Percentiles rank a stretch among this genome's conserved stretches.
phyloP scores from a whole-genome alignment of 2,797 vertebrate species.

The Sarcophilus harrisii region DNA sequence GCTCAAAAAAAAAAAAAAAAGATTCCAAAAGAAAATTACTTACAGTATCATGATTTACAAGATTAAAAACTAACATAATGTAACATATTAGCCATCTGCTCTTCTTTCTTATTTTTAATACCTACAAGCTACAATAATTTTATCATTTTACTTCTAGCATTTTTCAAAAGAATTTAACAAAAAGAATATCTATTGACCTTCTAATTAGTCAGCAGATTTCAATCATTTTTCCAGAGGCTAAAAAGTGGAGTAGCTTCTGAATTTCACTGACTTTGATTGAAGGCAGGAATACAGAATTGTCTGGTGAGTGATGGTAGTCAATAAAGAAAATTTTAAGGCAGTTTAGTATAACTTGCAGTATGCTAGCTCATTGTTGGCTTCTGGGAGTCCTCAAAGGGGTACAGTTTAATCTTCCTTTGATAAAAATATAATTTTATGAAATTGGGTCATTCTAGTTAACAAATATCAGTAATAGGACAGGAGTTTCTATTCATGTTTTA shows the following conservation, averaged over 20 bases:
- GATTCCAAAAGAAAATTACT: not conserved
- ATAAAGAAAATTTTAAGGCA: not conserved
- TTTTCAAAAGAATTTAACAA: constrained; percentile 59
- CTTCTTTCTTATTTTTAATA: not conserved
- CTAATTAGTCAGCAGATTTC: constrained; percentile 77
- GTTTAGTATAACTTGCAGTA: not conserved
- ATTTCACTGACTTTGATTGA: constrained; percentile 77
- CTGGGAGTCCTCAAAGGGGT: constrained; percentile 27
- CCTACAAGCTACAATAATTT: constrained; percentile 43
- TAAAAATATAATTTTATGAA: constrained; percentile 30
- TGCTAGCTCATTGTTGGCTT: not conserved
- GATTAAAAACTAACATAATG: not conserved
- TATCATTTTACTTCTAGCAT: constrained; percentile 46
- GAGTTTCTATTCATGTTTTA: not conserved
- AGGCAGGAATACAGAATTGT: constrained; percentile 52
- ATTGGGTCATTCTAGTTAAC: not conserved
- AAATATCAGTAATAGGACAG: not conserved
- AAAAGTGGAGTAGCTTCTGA: constrained; percentile 62
- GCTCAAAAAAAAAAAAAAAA: not conserved
- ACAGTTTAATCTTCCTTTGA: constrained; percentile 20
- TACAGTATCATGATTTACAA: not conserved
- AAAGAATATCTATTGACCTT: constrained; percentile 71
- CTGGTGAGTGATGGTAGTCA: not conserved
- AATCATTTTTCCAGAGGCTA: constrained; percentile 78
- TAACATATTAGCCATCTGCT: constrained; percentile 4